phyloP scores from a whole-genome alignment of 2,888 invertebrate genomes.

The Cephus sareptanus region DNA sequence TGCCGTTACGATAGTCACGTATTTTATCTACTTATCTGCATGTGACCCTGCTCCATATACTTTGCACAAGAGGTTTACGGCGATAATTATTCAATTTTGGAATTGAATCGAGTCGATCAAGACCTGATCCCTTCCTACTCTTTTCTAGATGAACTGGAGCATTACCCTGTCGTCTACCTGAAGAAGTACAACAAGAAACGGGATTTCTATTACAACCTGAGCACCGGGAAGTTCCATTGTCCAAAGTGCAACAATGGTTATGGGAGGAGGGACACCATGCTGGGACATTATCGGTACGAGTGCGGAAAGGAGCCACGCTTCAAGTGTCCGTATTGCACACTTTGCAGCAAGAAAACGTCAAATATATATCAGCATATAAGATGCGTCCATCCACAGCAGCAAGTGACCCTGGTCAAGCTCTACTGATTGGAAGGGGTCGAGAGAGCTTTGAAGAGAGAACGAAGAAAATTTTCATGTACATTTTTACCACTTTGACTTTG shows the following conservation, averaged over 20 bases:
- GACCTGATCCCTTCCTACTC: conserved; percentile 35
- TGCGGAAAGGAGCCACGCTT: conserved; percentile 62
- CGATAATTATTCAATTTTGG: too few species aligned
- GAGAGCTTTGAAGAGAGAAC: too few species aligned
- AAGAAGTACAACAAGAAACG: conserved; percentile 43
- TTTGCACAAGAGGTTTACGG: too few species aligned
- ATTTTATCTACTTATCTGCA: too few species aligned
- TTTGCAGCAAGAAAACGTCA: conserved; percentile 57
- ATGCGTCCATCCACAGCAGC: conserved; percentile 51
- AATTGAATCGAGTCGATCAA: background rate
- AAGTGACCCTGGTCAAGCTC: conserved; percentile 54
- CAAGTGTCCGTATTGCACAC: conserved; percentile 59
- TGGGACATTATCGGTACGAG: conserved; percentile 63
- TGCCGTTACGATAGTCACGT: too few species aligned
- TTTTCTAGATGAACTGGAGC: conserved; percentile 49
- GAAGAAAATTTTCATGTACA: too few species aligned
- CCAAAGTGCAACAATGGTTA: conserved; percentile 63
- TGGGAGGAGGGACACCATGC: conserved; percentile 60
- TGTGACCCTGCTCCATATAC: too few species aligned
- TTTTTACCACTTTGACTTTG: too few species aligned
- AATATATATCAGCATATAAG: conserved; percentile 60
- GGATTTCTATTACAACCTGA: conserved; percentile 45
- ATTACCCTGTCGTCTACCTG: conserved; percentile 27
- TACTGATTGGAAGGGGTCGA: conserved; percentile 36
- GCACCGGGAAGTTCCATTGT: conserved; percentile 60